Conservation (phyloP, 2,113 vertebrate genomes). For the Delphinus delphis region DNA sequence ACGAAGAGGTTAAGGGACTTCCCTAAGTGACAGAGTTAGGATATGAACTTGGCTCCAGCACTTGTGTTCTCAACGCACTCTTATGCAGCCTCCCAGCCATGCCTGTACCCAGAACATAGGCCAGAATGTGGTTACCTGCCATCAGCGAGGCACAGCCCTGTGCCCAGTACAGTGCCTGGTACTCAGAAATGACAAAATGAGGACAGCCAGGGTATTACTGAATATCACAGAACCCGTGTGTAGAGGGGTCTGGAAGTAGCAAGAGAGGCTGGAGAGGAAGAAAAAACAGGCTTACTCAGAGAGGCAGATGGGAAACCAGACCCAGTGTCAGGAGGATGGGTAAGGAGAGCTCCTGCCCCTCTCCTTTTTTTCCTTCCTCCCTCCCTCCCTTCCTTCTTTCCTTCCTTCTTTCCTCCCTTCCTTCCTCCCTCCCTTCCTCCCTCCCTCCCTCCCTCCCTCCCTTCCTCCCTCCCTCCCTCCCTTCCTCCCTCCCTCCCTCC, state of each 20-base stretch:
- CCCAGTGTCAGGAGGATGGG: no score
- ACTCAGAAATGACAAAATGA: not conserved
- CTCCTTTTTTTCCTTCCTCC: no score
- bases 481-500: no score
- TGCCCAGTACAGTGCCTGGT: not conserved
- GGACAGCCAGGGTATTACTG: not conserved
- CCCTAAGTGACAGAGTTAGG: not conserved
- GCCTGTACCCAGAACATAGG: not conserved
- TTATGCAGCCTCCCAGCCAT: not conserved
- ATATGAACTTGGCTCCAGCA: not conserved
- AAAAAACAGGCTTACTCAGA: not conserved
- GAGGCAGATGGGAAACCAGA: no score
- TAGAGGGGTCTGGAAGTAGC: not conserved
- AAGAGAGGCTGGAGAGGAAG: not conserved
- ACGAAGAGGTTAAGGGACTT: not conserved
- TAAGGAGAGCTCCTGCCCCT: no score
- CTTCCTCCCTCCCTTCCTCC: no score
- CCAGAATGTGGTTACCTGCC: not conserved
- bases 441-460: no score
- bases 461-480: no score
- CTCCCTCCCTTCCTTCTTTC: no score
- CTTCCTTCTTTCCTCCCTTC: not conserved
- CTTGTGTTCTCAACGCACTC: not conserved
- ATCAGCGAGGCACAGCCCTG: not conserved
- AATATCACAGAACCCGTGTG: not conserved